These are phyloP conservation scores for Anhinga anhinga DNA, from an alignment of 2,113 vertebrate species.

Conservation along the genomic window DNA sequence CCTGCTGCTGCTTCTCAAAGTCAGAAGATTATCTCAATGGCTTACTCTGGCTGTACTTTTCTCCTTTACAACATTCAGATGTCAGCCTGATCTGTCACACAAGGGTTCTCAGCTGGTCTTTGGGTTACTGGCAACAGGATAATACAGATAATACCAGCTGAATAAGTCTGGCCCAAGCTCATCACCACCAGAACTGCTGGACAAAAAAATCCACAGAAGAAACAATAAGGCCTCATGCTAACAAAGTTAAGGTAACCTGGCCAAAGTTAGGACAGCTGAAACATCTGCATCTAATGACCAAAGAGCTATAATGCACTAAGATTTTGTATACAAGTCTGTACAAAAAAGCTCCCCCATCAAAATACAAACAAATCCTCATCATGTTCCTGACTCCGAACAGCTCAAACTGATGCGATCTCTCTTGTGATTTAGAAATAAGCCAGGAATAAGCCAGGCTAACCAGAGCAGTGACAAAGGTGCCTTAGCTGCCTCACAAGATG, in stretches of 20 bases:
- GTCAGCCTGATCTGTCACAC: slow-evolving; percentile 50
- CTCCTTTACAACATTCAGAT: background rate
- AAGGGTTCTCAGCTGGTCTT: slow-evolving; percentile 31
- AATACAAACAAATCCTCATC: background rate
- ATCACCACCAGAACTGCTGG: background rate
- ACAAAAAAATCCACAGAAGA: background rate
- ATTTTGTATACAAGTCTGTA: background rate
- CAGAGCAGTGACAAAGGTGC: too few species aligned
- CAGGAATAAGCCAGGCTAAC: too few species aligned
- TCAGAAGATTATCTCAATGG: background rate
- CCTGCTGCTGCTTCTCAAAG: background rate
- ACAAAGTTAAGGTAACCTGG: slow-evolving; percentile 36
- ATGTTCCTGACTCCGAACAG: background rate
- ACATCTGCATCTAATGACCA: background rate
- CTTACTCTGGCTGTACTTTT: background rate
- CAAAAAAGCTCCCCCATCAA: background rate
- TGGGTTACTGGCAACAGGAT: background rate
- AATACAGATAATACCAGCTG: slow-evolving; percentile 40
- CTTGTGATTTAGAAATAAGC: background rate
- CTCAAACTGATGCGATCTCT: background rate
- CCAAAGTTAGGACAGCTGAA: background rate
- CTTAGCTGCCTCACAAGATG: too few species aligned
- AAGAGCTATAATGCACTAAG: background rate
- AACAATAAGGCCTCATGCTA: background rate
- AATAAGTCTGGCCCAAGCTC: slow-evolving; percentile 7